Base-by-base conservation (phyloP, 2,113 vertebrate species). In the Chlamydotis undulata region DNA sequence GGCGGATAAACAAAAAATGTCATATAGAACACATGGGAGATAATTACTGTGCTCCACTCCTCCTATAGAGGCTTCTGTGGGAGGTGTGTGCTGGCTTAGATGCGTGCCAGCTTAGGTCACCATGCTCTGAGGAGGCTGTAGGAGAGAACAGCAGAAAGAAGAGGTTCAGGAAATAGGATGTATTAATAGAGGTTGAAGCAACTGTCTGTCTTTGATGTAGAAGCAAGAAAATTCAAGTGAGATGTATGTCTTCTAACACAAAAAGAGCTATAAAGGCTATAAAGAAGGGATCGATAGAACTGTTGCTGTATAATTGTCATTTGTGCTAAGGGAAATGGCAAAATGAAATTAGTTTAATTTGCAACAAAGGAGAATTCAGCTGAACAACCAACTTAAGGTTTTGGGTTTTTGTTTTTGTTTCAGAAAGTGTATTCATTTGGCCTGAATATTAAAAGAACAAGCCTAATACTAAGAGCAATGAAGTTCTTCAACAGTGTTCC, bases 51-150 rank as follows among this genome's bases (percentile, higher is more conserved):
- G 21, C 63, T 86, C 75, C 5, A 1, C 12, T 59, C 8, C 43
- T 81, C 37, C 70, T 35, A 7, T 2, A 50, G 35, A n/a, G 45
- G 35, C 19, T 50, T 28, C 75, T 88, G 50, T 0, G 2, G 57
- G 43, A 56, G n/a, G 5, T 37, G 16, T 55, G 22, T 59, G 37
- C n/a, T 5, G 10, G 43, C 15, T 39, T 45, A 24, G 33, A 45
- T 49, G 13, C 6, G 49, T 56, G 50, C n/a, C 3, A 2, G 16
- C 50, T 64, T 23, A 43, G 33, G 43, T 64, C 26, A 47, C 43
- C 1, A 0, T 0, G 0, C 37, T 76, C 63, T 49, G 63, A 60
- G 35, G 29, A 73, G 33, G 16, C 37, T 75, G 22, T 28, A 29
- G 35, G 56, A 77, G 33, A 75, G 24, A 81, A 24, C 2, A 45